Base-by-base conservation (phyloP, 2,797 vertebrate species). In the Smutsia gigantea region DNA sequence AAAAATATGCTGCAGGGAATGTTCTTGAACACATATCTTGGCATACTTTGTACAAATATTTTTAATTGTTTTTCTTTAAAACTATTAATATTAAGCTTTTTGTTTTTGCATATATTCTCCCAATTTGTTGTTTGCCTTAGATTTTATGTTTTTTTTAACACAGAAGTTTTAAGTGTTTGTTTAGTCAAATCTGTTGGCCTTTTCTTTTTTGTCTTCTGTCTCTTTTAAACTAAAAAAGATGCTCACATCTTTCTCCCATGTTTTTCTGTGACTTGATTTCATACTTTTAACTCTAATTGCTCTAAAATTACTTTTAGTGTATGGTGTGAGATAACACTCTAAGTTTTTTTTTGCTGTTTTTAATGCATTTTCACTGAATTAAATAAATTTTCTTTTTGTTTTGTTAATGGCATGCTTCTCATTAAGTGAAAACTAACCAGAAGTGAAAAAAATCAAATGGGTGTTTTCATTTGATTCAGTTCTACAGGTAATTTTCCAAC, bases 391-490 rank as follows among this genome's bases (percentile, higher is more conserved):
- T 86, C 89, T 63, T 94, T 96, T 93, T 88, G 46, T 49, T 19
- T 78, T n/a, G 51, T 75, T 96, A 61, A 49, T 77, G 61, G 51
- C 31, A 82, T 17, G 61, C n/a, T 90, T 93, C 89, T 94, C 61
- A 34, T 82, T 87, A 96, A 93, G 61, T 94, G 78, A 92, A 91
- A 93, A 87, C 63, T 87, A 64, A 74, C 31, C 71, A 97, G 87
- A 81, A 87, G 46, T 39, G 57, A 29, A 64, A 39, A 75, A 59
- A 72, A 39, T 25, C 68, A 78, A 87, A 91, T 19, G 59, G 49
- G 8, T 81, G 12, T 66, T 79, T 94, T 90, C 87, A 51, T 77
- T 81, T 59, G 68, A 49, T 69, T 59, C 68, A 10, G 27, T 69
- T 90, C 88, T 51, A 15, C 51, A 93, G 87, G 86, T 96, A 61